Evolutionary conservation across 2,113 vertebrate species (phyloP).

Genomic region (Pongo abelii): DNA sequence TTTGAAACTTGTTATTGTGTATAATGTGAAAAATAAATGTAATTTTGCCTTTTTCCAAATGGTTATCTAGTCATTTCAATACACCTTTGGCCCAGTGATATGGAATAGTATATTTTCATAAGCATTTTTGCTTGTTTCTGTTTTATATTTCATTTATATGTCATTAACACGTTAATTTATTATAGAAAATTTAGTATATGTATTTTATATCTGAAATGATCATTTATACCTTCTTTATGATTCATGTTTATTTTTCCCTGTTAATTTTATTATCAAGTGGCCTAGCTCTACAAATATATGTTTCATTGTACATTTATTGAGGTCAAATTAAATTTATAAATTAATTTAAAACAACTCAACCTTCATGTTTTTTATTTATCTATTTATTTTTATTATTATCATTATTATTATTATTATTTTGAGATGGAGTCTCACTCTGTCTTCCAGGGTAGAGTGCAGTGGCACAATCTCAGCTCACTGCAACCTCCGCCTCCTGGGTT

Average conservation of each 20-base stretch:
- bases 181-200: neutral
- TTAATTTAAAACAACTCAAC: neutral
- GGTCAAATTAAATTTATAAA: neutral
- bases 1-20: neutral
- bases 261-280: neutral
- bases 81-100: neutral
- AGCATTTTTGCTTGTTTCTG: neutral
- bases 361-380: neutral
- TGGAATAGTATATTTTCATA: neutral
- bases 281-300: neutral
- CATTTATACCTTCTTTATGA: too few species aligned
- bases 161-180: neutral
- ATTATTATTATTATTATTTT: too few species aligned
- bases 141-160: neutral
- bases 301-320: neutral
- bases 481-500: too few species aligned
- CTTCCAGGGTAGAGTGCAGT: too few species aligned
- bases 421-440: too few species aligned
- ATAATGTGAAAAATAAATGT: neutral
- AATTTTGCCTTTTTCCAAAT: neutral
- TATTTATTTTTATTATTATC: too few species aligned
- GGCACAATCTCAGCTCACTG: too few species aligned
- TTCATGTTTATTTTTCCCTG: neutral
- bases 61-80: neutral
- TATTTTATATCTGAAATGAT: neutral